phyloP scores from a whole-genome alignment of 2,888 invertebrate genomes.

The Epinotia bilunana region DNA sequence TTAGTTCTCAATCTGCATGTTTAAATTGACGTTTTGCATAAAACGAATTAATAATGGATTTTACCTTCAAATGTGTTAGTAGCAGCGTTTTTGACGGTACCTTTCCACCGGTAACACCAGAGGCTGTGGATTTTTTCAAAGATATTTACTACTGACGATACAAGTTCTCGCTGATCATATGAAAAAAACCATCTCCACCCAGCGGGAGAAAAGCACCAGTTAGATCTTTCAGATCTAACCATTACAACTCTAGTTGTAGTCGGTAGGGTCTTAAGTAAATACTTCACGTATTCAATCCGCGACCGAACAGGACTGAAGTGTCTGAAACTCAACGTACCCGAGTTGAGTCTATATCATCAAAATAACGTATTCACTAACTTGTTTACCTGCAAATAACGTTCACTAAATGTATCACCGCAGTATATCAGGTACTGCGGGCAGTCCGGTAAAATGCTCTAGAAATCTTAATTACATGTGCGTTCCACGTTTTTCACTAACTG shows the following conservation, averaged over 20 bases:
- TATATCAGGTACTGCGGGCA: slow-evolving; percentile 6
- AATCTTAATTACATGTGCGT: slow-evolving; percentile 4
- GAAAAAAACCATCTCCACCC: not conserved
- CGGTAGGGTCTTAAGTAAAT: too few species aligned
- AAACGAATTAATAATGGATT: not conserved
- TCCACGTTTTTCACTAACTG: slow-evolving; percentile 2
- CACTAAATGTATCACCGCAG: not conserved
- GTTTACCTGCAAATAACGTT: not conserved
- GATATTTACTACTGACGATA: too few species aligned
- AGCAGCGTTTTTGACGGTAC: not conserved
- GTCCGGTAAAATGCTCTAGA: not conserved
- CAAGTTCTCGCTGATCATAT: not conserved
- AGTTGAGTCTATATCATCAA: not conserved
- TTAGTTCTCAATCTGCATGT: not conserved
- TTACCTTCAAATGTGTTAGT: not conserved
- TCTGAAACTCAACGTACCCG: too few species aligned
- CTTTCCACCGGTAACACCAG: not conserved
- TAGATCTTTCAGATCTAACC: too few species aligned
- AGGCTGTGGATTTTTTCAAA: too few species aligned
- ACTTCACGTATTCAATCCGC: too few species aligned
- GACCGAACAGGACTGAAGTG: too few species aligned
- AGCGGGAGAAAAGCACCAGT: too few species aligned
- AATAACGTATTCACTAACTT: not conserved
- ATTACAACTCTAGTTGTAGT: too few species aligned
- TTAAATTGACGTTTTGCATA: not conserved